A percentile compares a stretch with the other conserved stretches of the same genome.
These are phyloP conservation scores for Coryphaenoides rupestris DNA, from an alignment of 2,113 vertebrate species.

Conservation along the genomic window DNA sequence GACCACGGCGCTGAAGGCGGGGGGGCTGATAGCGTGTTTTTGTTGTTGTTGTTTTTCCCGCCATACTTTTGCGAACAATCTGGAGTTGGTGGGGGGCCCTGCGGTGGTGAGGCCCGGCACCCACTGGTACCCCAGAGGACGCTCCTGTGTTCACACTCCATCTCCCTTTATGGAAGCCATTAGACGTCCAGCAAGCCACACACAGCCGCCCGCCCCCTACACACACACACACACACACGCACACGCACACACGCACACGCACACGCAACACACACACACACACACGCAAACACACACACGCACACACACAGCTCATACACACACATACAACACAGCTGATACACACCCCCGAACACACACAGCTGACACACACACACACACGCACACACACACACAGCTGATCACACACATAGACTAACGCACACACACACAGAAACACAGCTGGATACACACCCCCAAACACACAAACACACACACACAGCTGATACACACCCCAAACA, in stretches of 20 bases:
- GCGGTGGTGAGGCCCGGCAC: not conserved
- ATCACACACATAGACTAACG: not conserved
- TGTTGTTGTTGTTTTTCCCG: conserved; percentile 5
- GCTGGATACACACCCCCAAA: not conserved
- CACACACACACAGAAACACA: not conserved
- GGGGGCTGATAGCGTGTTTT: not conserved
- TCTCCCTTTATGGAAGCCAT: conserved; percentile 31
- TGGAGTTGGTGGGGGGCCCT: not conserved
- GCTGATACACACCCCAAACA: not conserved
- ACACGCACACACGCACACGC: too few relatives aligned
- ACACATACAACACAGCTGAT: too few relatives aligned
- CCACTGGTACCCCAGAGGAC: not conserved
- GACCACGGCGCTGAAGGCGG: not conserved
- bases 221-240: too few relatives aligned
- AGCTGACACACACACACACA: too few relatives aligned
- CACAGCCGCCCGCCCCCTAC: not conserved
- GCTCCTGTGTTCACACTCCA: conserved; percentile 15
- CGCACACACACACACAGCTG: not conserved
- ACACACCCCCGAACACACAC: too few relatives aligned
- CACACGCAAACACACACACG: too few relatives aligned
- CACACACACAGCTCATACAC: too few relatives aligned
- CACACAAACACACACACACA: not conserved
- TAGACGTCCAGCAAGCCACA: conserved; percentile 24
- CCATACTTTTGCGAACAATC: conserved; percentile 24
- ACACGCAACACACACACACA: too few relatives aligned